Base-by-base conservation (phyloP, 2,113 vertebrate genomes). In the Cromileptes altivelis region DNA sequence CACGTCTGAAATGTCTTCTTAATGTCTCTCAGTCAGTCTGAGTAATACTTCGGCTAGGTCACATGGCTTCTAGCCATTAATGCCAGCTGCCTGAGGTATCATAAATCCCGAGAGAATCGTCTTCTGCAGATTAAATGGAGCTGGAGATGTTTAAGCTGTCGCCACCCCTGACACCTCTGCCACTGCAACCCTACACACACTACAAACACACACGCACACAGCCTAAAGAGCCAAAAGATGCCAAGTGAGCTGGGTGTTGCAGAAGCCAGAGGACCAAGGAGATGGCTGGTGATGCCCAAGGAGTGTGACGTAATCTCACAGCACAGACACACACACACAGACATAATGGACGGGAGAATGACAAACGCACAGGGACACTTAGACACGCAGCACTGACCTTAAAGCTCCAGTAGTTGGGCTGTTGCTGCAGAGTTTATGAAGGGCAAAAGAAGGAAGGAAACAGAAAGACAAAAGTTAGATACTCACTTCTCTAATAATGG, bases 361-460 rank as follows among this genome's bases (percentile, higher is more conserved):
- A 86, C 67, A 82, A 79, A 81, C 33, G 10, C 77, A 84, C 71
- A 73, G 90, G 87, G 89, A 94, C 86, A 88, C 61, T 82, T 86
- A 85, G 88, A 95, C 87, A 93, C n/a, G n/a, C 79, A 92, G 76
- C 96, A 98, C 98, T 98, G 94, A 99, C 98, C 98, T 99, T 99
- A 96, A 99, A 99, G 95, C 98, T 99, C 98, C 97, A 98, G 97
- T 98, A 99, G 97, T 98, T 99, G 93, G 97, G 97, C 90, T 98
- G 97, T 96, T 98, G 96, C 94, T 95, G 89, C 70, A 53, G 52
- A 25, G 18, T 75, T 40, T 52, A 70, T 53, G 25, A 82, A 77
- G 58, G 64, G 78, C 61, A 83, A 67, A 75, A 62, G 30, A 75
- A 56, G 79, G 73, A 79, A 75, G 55, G 70, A 85, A 23, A 84